Base-by-base conservation (phyloP, 2,113 vertebrate genomes). In the Delphinus delphis region DNA sequence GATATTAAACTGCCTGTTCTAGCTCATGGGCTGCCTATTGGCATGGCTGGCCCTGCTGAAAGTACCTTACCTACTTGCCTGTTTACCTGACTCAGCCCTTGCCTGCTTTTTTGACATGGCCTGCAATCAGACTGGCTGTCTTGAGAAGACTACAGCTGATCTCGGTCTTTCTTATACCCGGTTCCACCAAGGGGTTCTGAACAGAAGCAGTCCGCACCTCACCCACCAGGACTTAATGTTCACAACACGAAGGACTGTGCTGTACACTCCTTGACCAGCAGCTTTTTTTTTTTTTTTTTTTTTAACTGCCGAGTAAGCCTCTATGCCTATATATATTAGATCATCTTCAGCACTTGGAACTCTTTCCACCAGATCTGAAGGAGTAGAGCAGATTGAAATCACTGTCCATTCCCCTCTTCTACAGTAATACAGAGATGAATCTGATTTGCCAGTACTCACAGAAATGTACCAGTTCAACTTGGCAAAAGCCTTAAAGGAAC, bases 51-150 rank as follows among this genome's bases (percentile, higher is more conserved):
- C 44, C 70, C 68, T 93, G 31, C 87, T 95, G 50, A 92, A 87
- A 50, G 71, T 83, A 67, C 25, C 36, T 44, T 70, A 53, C 55
- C 84, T 97, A 50, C 44, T n/a, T 79, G 71, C 80, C n/a, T 85
- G 0, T 90, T 90, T 90, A 92, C 38, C 74, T 81, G 38, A 95
- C 63, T 87, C 63, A 81, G 82, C 79, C 83, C 38, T 93, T 93
- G 26, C 88, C 87, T 97, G 58, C 86, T 77, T 87, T 85, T 95
- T 94, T 80, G 87, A 95, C 26, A 55, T 90, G 93, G 33, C 73
- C 73, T 96, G 62, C 74, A 92, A 50, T 89, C 58, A 28, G 31
- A 86, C 38, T 92, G 62, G 65, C 80, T 90, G 81, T 77, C 73
- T 65, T 91, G 63, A 92, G 55, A 96, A 90, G 77, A 97, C 62